Conservation (phyloP, 2,113 vertebrate genomes). For the Dasyprocta punctata region DNA sequence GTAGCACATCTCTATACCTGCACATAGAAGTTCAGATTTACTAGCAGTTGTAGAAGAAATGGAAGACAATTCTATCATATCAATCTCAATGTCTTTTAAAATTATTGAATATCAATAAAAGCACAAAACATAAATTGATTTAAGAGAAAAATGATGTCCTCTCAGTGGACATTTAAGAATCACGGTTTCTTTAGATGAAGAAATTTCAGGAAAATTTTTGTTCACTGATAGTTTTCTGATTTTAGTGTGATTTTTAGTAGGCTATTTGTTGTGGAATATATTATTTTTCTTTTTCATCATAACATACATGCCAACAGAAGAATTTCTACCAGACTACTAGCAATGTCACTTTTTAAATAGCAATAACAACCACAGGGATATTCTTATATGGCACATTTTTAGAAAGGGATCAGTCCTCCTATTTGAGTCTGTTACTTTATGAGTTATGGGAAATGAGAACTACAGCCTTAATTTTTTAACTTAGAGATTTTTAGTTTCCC, state of each 20-base stretch:
- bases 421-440: background rate
- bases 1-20: background rate
- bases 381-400: background rate
- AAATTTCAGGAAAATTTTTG: background rate
- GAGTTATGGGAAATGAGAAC: background rate
- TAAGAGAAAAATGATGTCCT: background rate
- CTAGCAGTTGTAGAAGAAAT: constrained; percentile 16
- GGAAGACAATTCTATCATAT: background rate
- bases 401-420: background rate
- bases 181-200: background rate
- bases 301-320: background rate
- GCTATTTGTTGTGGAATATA: background rate
- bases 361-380: background rate
- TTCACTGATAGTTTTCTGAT: background rate
- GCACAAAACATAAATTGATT: background rate
- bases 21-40: background rate
- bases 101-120: constrained; percentile 52
- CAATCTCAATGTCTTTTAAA: constrained; percentile 16
- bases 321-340: background rate
- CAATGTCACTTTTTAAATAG: background rate
- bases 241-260: background rate
- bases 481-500: background rate
- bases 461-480: background rate
- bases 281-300: background rate
- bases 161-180: constrained; percentile 22